Evolutionary conservation across 1,140 invertebrate species (phyloP).

Genomic region (Fopius arisanus): DNA sequence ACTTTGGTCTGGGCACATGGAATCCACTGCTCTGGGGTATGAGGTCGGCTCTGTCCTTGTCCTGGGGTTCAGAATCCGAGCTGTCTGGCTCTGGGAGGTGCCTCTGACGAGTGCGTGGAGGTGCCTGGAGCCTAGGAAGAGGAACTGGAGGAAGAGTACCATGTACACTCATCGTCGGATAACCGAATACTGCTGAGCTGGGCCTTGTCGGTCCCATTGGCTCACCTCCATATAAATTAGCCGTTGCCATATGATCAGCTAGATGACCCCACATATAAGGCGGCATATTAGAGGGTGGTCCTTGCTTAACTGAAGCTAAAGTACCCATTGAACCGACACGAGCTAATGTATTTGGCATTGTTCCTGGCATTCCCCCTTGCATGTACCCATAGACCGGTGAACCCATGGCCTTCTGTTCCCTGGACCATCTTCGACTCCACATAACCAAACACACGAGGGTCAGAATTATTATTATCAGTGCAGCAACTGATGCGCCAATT

Average conservation of each 20-base stretch:
- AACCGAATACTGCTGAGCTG: slow-evolving; percentile 83
- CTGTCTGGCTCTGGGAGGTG: slow-evolving; percentile 61
- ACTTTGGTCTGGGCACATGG: slow-evolving; percentile 80
- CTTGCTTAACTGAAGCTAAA: slow-evolving; percentile 68
- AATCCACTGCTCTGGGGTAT: slow-evolving; percentile 66
- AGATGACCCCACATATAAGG: slow-evolving; percentile 80
- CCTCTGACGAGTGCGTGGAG: slow-evolving; percentile 51
- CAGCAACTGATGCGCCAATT: slow-evolving; percentile 86
- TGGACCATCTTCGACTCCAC: slow-evolving; percentile 90
- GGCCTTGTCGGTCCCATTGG: slow-evolving; percentile 76
- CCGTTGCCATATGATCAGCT: slow-evolving; percentile 82
- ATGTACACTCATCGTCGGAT: slow-evolving; percentile 72
- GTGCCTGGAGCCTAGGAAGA: slow-evolving; percentile 69
- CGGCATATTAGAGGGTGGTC: slow-evolving; percentile 56
- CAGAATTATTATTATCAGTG: slow-evolving; percentile 85
- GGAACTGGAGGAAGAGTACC: slow-evolving; percentile 77
- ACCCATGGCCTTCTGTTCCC: slow-evolving; percentile 82
- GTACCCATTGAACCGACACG: slow-evolving; percentile 64
- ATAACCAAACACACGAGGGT: slow-evolving; percentile 87
- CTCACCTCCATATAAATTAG: slow-evolving; percentile 81
- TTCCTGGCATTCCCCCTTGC: slow-evolving; percentile 70
- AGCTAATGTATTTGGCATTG: slow-evolving; percentile 56
- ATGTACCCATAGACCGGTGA: slow-evolving; percentile 84
- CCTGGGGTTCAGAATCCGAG: slow-evolving; percentile 69
- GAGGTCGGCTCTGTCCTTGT: slow-evolving; percentile 78